These are phyloP conservation scores for Dasypus novemcinctus DNA, from an alignment of 2,113 vertebrate genomes.

Conservation along the genomic window DNA sequence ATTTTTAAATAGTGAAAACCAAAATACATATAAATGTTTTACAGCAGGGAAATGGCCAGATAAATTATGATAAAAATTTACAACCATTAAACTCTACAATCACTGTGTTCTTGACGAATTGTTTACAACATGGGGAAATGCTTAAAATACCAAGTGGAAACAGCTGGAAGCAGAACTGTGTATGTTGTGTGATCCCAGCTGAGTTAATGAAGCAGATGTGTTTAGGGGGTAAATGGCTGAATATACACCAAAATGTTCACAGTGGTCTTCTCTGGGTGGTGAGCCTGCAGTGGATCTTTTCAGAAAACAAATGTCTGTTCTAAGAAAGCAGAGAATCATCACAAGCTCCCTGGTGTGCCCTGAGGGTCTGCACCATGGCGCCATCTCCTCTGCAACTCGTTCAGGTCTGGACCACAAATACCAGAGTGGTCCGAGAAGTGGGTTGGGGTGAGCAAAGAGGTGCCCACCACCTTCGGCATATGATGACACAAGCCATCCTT, in stretches of 20 bases:
- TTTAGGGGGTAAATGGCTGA: background rate
- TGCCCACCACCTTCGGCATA: background rate
- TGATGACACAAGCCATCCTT: background rate
- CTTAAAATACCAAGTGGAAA: slow-evolving; percentile 24
- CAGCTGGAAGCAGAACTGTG: background rate
- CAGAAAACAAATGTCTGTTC: background rate
- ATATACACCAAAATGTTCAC: background rate
- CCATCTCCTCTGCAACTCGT: background rate
- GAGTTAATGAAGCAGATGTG: background rate
- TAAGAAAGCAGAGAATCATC: background rate
- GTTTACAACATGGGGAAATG: background rate
- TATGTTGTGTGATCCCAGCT: background rate
- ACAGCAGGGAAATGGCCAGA: slow-evolving; percentile 36
- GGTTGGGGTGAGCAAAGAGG: background rate
- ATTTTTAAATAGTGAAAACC: slow-evolving; percentile 51
- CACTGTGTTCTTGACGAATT: slow-evolving; percentile 25
- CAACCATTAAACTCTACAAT: slow-evolving; percentile 41
- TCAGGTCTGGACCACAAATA: background rate
- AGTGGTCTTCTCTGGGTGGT: background rate
- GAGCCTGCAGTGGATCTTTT: background rate
- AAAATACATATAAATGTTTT: slow-evolving; percentile 40
- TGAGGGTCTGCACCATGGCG: background rate
- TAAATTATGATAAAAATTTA: slow-evolving; percentile 51
- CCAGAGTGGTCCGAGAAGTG: background rate
- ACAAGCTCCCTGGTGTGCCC: background rate